A percentile compares a stretch with the other conserved stretches of the same genome.
These are phyloP conservation scores for Bombyx huttoni DNA, from an alignment of 2,888 invertebrate species.

Conservation along the genomic window DNA sequence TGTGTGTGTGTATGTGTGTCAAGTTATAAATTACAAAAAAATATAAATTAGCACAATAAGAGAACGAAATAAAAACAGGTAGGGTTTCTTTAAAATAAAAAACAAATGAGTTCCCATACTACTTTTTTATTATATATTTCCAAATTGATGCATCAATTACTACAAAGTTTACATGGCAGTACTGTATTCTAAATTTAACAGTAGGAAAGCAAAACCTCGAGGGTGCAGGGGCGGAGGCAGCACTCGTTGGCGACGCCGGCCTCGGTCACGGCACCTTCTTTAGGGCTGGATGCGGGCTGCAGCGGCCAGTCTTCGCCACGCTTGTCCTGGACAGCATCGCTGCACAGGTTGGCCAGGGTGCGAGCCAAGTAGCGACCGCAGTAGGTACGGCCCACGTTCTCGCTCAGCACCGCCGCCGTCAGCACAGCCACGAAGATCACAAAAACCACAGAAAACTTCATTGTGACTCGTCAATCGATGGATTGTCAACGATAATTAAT, in stretches of 20 bases:
- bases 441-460: neutral
- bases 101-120: no score
- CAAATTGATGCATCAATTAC: neutral
- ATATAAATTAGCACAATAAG: no score
- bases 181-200: neutral
- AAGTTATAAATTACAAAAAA: no score
- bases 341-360: neutral
- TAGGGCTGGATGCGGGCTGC: neutral
- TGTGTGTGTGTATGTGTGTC: no score
- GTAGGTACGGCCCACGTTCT: neutral
- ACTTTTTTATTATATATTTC: no score
- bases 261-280: neutral
- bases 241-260: neutral
- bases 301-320: neutral
- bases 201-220: neutral
- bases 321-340: neutral
- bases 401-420: neutral
- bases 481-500: neutral
- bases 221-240: neutral
- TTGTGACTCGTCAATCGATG: neutral
- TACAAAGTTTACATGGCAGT: neutral
- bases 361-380: neutral
- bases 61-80: no score
- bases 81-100: no score
- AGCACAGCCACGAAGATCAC: neutral